Conservation (phyloP, 2,888 invertebrate species). For the Athalia circularis region DNA sequence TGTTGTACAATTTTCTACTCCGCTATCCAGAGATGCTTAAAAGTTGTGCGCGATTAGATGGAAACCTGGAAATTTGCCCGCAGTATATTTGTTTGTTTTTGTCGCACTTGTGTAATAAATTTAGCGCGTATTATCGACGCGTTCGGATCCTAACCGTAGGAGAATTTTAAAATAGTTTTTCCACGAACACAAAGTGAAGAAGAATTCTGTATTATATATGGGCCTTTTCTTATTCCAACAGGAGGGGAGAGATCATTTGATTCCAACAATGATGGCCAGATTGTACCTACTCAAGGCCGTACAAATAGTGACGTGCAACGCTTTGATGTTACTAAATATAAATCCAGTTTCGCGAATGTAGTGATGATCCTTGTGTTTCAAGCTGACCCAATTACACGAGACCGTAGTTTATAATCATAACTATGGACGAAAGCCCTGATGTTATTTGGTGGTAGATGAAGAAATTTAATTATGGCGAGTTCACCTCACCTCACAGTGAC, state of each 20-base stretch:
- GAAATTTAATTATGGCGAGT: too few species aligned
- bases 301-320: slow-evolving; percentile 80
- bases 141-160: slow-evolving; percentile 83
- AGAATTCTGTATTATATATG: slow-evolving; percentile 21
- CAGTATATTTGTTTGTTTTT: slow-evolving; percentile 82
- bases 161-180: slow-evolving; percentile 51
- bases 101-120: slow-evolving; percentile 78
- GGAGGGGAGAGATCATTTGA: slow-evolving; percentile 82
- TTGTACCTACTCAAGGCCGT: slow-evolving; percentile 82
- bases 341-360: slow-evolving; percentile 84
- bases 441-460: too few species aligned
- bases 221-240: slow-evolving; percentile 72
- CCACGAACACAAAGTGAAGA: slow-evolving; percentile 44
- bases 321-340: slow-evolving; percentile 80
- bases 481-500: too few species aligned
- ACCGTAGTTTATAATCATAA: too few species aligned
- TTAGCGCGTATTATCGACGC: slow-evolving; percentile 86
- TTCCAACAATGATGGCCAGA: slow-evolving; percentile 82
- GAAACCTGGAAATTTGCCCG: slow-evolving; percentile 76
- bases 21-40: slow-evolving; percentile 80
- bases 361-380: slow-evolving; percentile 56
- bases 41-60: slow-evolving; percentile 74
- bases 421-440: too few species aligned
- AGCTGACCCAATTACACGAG: background rate
- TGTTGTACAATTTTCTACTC: slow-evolving; percentile 82